phyloP scores from a whole-genome alignment of 23 tunicate genomes.

The Trididemnum clinides region DNA sequence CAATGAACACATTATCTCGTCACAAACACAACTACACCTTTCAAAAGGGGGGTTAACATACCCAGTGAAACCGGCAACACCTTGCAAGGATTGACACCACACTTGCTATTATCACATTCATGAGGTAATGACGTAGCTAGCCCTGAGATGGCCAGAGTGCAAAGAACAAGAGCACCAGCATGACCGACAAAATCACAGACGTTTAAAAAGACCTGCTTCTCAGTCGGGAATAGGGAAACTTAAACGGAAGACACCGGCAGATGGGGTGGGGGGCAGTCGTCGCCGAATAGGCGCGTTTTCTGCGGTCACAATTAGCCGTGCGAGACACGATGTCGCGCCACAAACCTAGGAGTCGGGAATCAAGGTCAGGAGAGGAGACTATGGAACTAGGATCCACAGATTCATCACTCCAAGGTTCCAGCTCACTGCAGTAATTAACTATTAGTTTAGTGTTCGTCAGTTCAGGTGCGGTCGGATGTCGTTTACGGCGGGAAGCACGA shows the following conservation, averaged over 20 bases:
- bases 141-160: background rate
- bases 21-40: slow-evolving; percentile 11
- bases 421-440: slow-evolving; percentile 81
- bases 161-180: slow-evolving; percentile 8
- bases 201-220: slow-evolving; percentile 85
- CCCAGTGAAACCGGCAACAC: background rate
- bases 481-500: slow-evolving; percentile 39
- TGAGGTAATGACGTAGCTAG: background rate
- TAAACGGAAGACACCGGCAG: slow-evolving; percentile 83
- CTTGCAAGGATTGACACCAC: background rate
- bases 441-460: slow-evolving; percentile 48
- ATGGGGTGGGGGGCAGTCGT: slow-evolving; percentile 57
- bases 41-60: background rate
- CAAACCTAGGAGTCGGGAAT: slow-evolving; percentile 61
- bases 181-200: background rate
- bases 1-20: slow-evolving; percentile 1
- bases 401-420: slow-evolving; percentile 93
- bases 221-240: slow-evolving; percentile 68
- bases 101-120: too few relatives aligned
- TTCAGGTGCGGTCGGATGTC: slow-evolving; percentile 45
- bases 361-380: slow-evolving; percentile 58
- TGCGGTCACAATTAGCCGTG: slow-evolving; percentile 59
- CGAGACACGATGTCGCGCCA: slow-evolving; percentile 92
- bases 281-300: slow-evolving; percentile 74
- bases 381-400: slow-evolving; percentile 71